A percentile compares a stretch with the other conserved stretches of the same genome.
phyloP scores from a whole-genome alignment of 1,140 invertebrate species.

The Lasioglossum albipes region DNA sequence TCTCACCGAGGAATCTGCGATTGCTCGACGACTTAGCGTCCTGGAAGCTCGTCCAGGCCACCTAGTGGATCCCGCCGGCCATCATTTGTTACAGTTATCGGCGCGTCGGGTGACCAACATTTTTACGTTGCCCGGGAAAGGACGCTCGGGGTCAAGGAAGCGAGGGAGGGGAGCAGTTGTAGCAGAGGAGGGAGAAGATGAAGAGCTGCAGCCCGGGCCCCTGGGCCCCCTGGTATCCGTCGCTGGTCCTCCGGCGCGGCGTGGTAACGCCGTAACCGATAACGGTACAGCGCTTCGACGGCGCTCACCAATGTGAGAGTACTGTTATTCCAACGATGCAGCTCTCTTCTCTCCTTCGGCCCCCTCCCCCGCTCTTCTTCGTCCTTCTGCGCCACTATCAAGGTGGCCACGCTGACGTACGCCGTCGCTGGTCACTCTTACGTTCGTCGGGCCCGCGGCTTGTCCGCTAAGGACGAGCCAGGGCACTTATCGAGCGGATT shows the following conservation, averaged over 20 bases:
- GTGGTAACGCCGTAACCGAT: slow-evolving; percentile 67
- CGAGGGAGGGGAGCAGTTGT: background rate
- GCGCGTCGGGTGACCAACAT: slow-evolving; percentile 34
- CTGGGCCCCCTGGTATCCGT: slow-evolving; percentile 26
- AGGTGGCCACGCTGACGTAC: background rate
- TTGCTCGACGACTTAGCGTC: no score
- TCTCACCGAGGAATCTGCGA: background rate
- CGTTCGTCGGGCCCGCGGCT: background rate
- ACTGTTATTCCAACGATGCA: slow-evolving; percentile 75
- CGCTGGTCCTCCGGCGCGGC: slow-evolving; percentile 38
- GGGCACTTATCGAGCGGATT: no score
- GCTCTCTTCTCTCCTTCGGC: slow-evolving; percentile 10
- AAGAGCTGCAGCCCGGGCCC: slow-evolving; percentile 10
- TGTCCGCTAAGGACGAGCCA: background rate
- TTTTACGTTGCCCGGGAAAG: slow-evolving; percentile 26
- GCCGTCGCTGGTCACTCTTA: slow-evolving; percentile 6
- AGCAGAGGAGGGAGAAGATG: background rate
- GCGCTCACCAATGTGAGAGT: slow-evolving; percentile 72
- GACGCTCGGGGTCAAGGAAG: slow-evolving; percentile 23
- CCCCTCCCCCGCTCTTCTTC: slow-evolving; percentile 21
- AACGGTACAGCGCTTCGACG: slow-evolving; percentile 72
- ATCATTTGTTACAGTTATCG: background rate
- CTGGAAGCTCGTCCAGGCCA: background rate
- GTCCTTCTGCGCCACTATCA: background rate
- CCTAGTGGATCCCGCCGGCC: background rate